These are phyloP conservation scores for Neogobius melanostomus DNA, from an alignment of 2,113 vertebrate species.

Conservation along the genomic window DNA sequence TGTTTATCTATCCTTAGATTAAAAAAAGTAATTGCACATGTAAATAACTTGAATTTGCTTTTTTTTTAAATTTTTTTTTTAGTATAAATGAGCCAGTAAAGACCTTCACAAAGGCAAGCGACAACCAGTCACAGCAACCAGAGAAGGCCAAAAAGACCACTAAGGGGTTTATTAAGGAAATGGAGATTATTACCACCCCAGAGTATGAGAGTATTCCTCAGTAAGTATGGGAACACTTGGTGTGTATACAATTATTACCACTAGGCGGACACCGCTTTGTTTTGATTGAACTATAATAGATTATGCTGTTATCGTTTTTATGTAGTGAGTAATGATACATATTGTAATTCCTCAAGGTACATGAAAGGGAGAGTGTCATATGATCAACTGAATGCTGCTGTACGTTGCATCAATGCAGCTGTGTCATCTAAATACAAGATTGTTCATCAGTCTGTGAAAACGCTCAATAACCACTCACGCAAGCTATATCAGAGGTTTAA, in stretches of 20 bases:
- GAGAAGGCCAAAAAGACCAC: constrained; percentile 45
- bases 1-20: too few species aligned
- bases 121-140: constrained; percentile 20
- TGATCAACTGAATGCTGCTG: constrained; percentile 81
- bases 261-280: neutral
- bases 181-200: constrained; percentile 67
- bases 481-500: constrained; percentile 83
- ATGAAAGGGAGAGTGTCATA: constrained; percentile 85
- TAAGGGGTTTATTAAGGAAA: constrained; percentile 55
- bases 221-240: constrained; percentile 55
- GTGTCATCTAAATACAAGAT: constrained; percentile 85
- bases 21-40: too few species aligned
- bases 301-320: neutral
- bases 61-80: neutral
- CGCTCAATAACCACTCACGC: constrained; percentile 65
- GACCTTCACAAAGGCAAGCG: constrained; percentile 29
- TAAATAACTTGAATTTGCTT: neutral
- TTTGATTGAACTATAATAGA: neutral
- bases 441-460: constrained; percentile 74
- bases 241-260: neutral
- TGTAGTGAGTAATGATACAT: neutral
- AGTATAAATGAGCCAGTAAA: constrained; percentile 32
- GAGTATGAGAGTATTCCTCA: constrained; percentile 77
- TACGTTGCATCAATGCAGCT: constrained; percentile 82
- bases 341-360: constrained; percentile 73